Evolutionary conservation across 2,797 vertebrate species (phyloP).

Genomic region (Luscinia megarhynchos): DNA sequence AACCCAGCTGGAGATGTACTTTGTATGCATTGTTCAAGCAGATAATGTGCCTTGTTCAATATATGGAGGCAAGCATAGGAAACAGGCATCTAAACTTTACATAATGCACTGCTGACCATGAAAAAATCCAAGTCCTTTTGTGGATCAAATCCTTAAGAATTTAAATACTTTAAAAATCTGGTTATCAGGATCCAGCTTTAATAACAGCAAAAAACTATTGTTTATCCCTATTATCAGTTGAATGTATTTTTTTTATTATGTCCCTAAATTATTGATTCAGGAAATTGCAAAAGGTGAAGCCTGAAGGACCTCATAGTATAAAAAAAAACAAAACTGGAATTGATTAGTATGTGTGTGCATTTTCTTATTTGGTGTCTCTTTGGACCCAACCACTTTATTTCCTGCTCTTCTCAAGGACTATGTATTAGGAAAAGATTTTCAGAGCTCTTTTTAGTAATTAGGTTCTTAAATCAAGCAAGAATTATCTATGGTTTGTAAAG

Average conservation of each 20-base stretch:
- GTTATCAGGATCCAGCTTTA: neutral
- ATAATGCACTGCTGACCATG: neutral
- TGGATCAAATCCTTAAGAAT: neutral
- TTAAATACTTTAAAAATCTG: neutral
- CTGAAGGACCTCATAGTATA: neutral
- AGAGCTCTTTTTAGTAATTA: neutral
- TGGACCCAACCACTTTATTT: neutral
- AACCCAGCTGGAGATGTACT: neutral
- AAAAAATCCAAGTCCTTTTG: neutral
- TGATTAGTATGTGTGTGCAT: neutral
- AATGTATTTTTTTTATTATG: neutral
- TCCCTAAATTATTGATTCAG: neutral
- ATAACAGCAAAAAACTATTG: neutral
- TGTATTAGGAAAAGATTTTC: neutral
- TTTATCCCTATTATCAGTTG: neutral
- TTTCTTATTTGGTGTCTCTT: neutral
- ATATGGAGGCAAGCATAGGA: neutral
- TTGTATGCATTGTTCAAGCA: neutral
- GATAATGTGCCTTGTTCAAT: neutral
- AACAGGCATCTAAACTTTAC: neutral
- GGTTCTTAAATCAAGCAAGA: constrained; percentile 1
- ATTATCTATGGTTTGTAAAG: neutral
- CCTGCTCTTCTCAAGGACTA: neutral
- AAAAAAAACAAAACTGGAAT: neutral
- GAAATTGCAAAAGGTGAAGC: constrained; percentile 3